phyloP scores from a whole-genome alignment of 2,797 vertebrate genomes.

The Poecilia picta region DNA sequence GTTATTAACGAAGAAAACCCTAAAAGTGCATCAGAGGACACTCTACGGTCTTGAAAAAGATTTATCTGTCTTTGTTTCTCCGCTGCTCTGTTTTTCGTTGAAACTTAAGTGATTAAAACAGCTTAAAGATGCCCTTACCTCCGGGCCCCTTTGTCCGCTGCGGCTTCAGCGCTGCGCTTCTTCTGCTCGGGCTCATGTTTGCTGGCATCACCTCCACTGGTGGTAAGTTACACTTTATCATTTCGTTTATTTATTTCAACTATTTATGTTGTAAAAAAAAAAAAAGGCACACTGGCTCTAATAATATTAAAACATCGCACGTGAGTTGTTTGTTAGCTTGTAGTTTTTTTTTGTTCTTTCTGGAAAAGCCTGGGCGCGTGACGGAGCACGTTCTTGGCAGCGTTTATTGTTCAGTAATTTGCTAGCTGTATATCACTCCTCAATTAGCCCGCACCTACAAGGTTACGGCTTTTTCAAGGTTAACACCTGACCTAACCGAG shows the following conservation, averaged over 20 bases:
- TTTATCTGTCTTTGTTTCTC: constrained; percentile 31
- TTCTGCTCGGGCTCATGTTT: constrained; percentile 70
- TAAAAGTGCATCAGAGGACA: constrained; percentile 61
- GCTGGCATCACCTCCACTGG: constrained; percentile 77
- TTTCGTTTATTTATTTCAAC: not conserved
- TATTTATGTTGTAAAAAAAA: not conserved
- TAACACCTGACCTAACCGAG: constrained; percentile 44
- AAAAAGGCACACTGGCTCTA: not conserved
- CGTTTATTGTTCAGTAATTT: constrained; percentile 46
- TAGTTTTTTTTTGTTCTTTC: too few relatives aligned
- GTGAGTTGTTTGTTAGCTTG: constrained; percentile 34
- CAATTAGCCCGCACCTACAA: constrained; percentile 62
- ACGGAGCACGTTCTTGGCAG: constrained; percentile 42
- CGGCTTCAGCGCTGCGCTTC: constrained; percentile 69
- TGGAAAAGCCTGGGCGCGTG: constrained; percentile 26
- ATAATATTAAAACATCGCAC: not conserved
- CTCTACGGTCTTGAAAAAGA: constrained; percentile 56
- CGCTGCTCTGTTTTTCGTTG: constrained; percentile 32
- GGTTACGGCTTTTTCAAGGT: constrained; percentile 61
- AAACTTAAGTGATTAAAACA: constrained; percentile 65
- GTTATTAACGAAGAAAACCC: constrained; percentile 47
- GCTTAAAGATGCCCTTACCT: constrained; percentile 76
- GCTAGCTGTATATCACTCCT: constrained; percentile 29
- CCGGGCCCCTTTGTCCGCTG: constrained; percentile 82
- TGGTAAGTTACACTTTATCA: constrained; percentile 74